phyloP scores from a whole-genome alignment of 2,797 vertebrate genomes.

The Meriones psammophilus region DNA sequence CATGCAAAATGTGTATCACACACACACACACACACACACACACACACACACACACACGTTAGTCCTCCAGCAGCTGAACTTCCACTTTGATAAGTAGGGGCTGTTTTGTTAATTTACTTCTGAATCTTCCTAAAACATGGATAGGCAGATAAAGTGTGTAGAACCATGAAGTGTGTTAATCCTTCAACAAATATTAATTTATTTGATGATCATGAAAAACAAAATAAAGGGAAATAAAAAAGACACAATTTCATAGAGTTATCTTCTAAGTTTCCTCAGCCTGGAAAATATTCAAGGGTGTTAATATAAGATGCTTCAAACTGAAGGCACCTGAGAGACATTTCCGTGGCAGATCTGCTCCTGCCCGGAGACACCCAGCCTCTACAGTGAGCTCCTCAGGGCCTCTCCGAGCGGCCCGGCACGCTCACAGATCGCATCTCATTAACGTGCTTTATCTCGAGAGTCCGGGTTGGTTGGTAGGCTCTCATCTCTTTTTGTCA shows the following conservation, averaged over 20 bases:
- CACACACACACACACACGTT: constrained; percentile 81
- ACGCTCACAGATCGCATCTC: background rate
- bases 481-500: constrained; percentile 27
- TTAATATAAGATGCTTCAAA: constrained; percentile 48
- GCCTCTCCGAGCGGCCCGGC: background rate
- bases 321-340: background rate
- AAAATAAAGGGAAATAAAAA: constrained; percentile 86
- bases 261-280: constrained; percentile 59
- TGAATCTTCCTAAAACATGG: constrained; percentile 86
- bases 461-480: too few relatives aligned
- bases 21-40: background rate
- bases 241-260: constrained; percentile 73
- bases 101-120: constrained; percentile 87
- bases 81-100: constrained; percentile 86
- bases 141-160: constrained; percentile 87
- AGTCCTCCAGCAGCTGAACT: constrained; percentile 78
- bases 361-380: background rate
- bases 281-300: constrained; percentile 57
- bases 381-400: background rate
- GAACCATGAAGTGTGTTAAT: constrained; percentile 86
- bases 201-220: constrained; percentile 85
- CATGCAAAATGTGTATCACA: constrained; percentile 68
- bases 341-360: constrained; percentile 21
- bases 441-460: constrained; percentile 4
- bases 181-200: constrained; percentile 86